Evolutionary conservation across 2,888 invertebrate genomes (phyloP).

Genomic region (Hemistola chrysoprasaria): DNA sequence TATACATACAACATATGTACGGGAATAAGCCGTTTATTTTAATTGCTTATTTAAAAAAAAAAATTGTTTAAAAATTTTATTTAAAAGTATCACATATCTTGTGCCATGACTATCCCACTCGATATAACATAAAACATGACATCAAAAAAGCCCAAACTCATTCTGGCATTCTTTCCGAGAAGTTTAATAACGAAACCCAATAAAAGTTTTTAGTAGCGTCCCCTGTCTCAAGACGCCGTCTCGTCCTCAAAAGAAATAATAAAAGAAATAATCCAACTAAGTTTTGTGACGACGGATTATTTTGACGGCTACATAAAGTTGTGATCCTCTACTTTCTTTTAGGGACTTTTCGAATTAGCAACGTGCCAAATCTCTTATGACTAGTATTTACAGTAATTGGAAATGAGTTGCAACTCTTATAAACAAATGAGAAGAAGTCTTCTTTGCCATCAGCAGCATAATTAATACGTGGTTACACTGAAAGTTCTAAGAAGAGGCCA

Average conservation of each 20-base stretch:
- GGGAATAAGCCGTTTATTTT: too few species aligned
- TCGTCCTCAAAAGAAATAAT: conserved; percentile 17
- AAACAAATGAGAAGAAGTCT: too few species aligned
- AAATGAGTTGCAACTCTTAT: too few species aligned
- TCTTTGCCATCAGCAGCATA: too few species aligned
- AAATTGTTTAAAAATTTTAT: too few species aligned
- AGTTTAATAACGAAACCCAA: conserved; percentile 19
- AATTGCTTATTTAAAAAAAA: too few species aligned
- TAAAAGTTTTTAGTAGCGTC: conserved; percentile 16
- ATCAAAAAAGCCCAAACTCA: conserved; percentile 13
- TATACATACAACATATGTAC: not conserved
- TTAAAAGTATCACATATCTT: conserved; percentile 1
- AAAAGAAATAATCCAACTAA: conserved; percentile 18
- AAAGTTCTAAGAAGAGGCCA: too few species aligned
- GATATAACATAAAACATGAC: conserved; percentile 13
- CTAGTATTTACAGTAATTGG: too few species aligned
- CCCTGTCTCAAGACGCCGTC: conserved; percentile 6
- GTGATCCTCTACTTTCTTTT: conserved; percentile 2
- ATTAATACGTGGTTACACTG: too few species aligned
- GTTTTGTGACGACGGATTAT: conserved; percentile 6
- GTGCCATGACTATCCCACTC: not conserved
- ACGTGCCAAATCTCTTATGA: conserved; percentile 1
- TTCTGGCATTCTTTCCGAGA: conserved; percentile 10
- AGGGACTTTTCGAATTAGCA: not conserved
- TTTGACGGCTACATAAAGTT: conserved; percentile 7